Conservation (phyloP, 1,140 invertebrate species). For the Mycetomoellerius zeteki region DNA sequence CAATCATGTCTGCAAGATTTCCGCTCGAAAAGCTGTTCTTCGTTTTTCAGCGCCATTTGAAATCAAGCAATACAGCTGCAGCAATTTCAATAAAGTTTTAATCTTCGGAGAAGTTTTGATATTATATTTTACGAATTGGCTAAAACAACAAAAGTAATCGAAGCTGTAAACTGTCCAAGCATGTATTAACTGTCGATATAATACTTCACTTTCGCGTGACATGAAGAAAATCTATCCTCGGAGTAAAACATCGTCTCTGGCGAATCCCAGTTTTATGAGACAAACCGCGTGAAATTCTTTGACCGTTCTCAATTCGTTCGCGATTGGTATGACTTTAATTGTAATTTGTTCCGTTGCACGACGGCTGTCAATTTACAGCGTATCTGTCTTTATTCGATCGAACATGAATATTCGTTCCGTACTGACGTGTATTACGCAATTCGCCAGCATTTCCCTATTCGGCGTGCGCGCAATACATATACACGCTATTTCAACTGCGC, state of each 20-base stretch:
- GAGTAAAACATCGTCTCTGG: background rate
- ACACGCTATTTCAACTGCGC: slow-evolving; percentile 2
- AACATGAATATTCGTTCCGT: background rate
- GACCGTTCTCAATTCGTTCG: background rate
- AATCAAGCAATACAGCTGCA: background rate
- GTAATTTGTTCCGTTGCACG: slow-evolving; percentile 16
- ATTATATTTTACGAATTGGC: background rate
- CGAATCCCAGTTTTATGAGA: background rate
- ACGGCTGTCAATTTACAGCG: slow-evolving; percentile 25
- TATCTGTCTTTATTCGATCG: slow-evolving; percentile 32
- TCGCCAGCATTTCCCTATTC: slow-evolving; percentile 18
- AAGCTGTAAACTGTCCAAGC: background rate
- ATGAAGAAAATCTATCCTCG: background rate
- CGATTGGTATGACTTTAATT: slow-evolving; percentile 40
- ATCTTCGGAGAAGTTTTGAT: background rate
- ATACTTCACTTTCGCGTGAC: background rate
- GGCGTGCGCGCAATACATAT: background rate
- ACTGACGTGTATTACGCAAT: slow-evolving; percentile 33
- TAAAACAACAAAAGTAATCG: background rate
- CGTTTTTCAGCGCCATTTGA: background rate
- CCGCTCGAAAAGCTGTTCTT: background rate
- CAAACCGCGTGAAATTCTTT: background rate
- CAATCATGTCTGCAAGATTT: slow-evolving; percentile 4
- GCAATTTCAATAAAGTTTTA: background rate
- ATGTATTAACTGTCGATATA: background rate